phyloP scores from a whole-genome alignment of 2,113 vertebrate species.

The Lepisosteus oculatus region DNA sequence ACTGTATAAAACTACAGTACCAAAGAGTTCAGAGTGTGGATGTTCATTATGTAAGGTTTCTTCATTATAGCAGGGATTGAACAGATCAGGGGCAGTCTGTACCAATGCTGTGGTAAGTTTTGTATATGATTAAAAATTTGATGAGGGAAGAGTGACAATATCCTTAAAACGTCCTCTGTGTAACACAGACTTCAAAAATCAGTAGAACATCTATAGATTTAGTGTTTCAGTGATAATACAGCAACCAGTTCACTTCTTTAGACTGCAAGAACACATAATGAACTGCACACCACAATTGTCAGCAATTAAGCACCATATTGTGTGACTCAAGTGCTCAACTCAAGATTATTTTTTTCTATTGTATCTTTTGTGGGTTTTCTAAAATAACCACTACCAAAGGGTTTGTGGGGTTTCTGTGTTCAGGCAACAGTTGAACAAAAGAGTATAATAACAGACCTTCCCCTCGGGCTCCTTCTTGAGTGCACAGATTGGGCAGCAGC shows the following conservation, averaged over 20 bases:
- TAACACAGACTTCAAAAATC: background rate
- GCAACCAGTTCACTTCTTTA: background rate
- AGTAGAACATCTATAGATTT: background rate
- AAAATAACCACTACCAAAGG: background rate
- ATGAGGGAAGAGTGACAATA: too few relatives aligned
- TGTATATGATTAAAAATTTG: too few relatives aligned
- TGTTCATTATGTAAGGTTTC: too few relatives aligned
- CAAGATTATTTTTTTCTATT: background rate
- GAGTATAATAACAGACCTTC: constrained; percentile 1
- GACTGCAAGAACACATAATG: constrained; percentile 2
- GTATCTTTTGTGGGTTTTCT: background rate
- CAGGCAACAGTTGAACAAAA: constrained; percentile 7
- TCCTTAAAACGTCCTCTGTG: too few relatives aligned
- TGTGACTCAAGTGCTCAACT: background rate
- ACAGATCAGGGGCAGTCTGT: too few relatives aligned
- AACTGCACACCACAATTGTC: constrained; percentile 3
- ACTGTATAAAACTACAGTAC: too few relatives aligned
- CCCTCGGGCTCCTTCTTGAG: background rate
- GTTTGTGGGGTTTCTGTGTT: background rate
- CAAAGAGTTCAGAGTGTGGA: too few relatives aligned
- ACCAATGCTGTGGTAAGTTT: too few relatives aligned
- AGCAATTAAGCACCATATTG: constrained; percentile 6
- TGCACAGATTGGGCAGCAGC: background rate
- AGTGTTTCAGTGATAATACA: background rate
- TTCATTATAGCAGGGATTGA: too few relatives aligned